Conservation (phyloP, 2,113 vertebrate species). For the Natator depressus region DNA sequence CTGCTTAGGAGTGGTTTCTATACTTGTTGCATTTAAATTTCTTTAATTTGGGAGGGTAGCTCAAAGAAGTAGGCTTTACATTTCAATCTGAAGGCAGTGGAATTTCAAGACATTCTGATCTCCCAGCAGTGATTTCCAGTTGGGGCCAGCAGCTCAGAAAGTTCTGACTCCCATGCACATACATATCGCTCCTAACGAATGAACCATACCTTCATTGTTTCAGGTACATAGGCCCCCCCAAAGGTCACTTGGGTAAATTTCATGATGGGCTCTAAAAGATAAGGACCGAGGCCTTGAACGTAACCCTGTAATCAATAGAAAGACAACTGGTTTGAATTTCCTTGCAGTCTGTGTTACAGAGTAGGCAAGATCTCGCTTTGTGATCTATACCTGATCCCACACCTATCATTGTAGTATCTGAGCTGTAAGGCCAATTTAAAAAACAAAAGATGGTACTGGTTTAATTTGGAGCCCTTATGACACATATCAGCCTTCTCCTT, state of each 20-base stretch:
- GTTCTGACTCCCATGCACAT: not conserved
- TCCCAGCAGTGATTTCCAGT: not conserved
- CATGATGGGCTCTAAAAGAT: not conserved
- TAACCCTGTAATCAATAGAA: too few relatives aligned
- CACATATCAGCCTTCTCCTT: not conserved
- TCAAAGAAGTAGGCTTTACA: not conserved
- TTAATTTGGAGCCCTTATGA: not conserved
- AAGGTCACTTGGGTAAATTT: not conserved
- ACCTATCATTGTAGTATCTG: not conserved
- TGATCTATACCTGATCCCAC: too few relatives aligned
- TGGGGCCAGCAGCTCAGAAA: not conserved
- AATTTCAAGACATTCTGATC: not conserved
- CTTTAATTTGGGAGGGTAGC: not conserved
- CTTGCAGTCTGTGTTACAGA: too few relatives aligned
- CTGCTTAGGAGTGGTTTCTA: not conserved
- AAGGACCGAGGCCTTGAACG: not conserved
- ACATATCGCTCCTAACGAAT: not conserved
- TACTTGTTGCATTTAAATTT: not conserved
- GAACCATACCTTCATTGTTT: not conserved
- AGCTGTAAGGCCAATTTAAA: not conserved
- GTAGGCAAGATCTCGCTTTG: too few relatives aligned
- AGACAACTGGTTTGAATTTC: too few relatives aligned
- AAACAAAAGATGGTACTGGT: not conserved
- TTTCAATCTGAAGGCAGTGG: not conserved
- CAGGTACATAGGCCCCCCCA: rapidly evolving